Base-by-base conservation (phyloP, 2,797 vertebrate genomes). In the Petrocephalus schoutedeni region DNA sequence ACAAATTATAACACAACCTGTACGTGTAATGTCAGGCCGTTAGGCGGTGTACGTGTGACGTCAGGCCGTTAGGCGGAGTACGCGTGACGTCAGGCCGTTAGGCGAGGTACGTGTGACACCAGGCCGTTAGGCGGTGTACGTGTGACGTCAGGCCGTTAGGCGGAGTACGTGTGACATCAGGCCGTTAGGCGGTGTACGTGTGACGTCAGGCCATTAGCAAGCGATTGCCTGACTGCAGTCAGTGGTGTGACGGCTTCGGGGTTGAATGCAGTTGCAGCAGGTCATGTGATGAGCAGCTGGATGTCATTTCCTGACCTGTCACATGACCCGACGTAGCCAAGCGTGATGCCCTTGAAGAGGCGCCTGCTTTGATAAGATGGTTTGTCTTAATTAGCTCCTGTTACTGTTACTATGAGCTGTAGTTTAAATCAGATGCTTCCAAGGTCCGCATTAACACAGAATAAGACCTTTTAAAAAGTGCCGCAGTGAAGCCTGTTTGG, bases 311-410 rank as follows among this genome's bases (percentile, higher is more conserved):
- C 28, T 71, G 67, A 71, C 67, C 67, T 71, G 67, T 71, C 28
- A 71, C 67, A 45, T 80, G 41, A 21, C 74, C 8, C 45, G 36
- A 45, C n/a, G 19, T 21, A 49, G 16, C 41, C 19, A 36, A 80
- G 74, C 19, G 19, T 49, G 41, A 7, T 49, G 16, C 41, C 41
- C 74, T 80, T 49, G 74, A 49, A 80, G 41, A 36, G 74, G 41
- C n/a, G 41, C 45, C 16, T 45, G 41, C 74, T 80, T 49, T 28
- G 12, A 80, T 21, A 41, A 80, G 41, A 49, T 80, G 14, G 41
- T 80, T 80, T 45, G 74, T 80, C 19, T 80, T 80, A 80, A 80
- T 80, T 80, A 80, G 74, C 41, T 80, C 74, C 41, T 49, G 16
- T 80, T 45, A 16, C 19, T 45, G 36, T 49, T 49, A 80, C 7